Evolutionary conservation across 2,797 vertebrate genomes (phyloP), one percentile per base, ranked within the genome.

Genomic region (Sebastes steindachneri): DNA sequence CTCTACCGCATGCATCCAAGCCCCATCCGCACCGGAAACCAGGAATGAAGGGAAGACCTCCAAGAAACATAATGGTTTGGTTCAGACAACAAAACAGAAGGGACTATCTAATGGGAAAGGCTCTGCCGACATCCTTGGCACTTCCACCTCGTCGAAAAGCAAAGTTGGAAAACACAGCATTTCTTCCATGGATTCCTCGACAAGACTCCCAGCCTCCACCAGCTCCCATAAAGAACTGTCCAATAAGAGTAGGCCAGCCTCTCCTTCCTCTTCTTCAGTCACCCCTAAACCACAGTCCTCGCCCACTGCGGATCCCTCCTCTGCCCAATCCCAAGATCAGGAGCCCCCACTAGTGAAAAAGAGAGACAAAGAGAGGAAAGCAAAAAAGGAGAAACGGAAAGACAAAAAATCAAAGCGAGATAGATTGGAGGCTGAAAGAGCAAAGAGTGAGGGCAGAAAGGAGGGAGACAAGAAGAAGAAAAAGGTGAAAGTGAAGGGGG

Each of bases 141-240:
- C 96, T 70, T 92, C 95, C 68, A 95, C 96, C 92, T 96, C 96
- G 88, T 96, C 96, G 78, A 98, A 97, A 96, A 93, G 92, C 75
- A 98, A 97, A 95, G 93, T 86, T 87, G 89, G 92, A 83, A 95
- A 95, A 86, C 84, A 89, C 21, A 86, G 68, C 71, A 53, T 65
- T 54, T 86, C 87, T 83, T 87, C 90, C 68, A 48, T 53, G 45
- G 89, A 92, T 57, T 71, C 84, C 5, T 73, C 84, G 1, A 58
- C 82, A 17, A 92, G 84, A 79, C 75, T 82, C 79, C 78, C 75
- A 29, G 73, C 85, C 62, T 84, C 91, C 72, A 76, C 80, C 58
- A 71, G 64, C 83, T 74, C 87, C 29, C 79, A 88, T 41, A 91
- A 91, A 85, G 92, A 92, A 29, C 69, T 80, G 64, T 77, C 85